Conservation (phyloP, 30 jellyfish, hydroid and myxozoan genomes). For the Rhopilema esculentum region DNA sequence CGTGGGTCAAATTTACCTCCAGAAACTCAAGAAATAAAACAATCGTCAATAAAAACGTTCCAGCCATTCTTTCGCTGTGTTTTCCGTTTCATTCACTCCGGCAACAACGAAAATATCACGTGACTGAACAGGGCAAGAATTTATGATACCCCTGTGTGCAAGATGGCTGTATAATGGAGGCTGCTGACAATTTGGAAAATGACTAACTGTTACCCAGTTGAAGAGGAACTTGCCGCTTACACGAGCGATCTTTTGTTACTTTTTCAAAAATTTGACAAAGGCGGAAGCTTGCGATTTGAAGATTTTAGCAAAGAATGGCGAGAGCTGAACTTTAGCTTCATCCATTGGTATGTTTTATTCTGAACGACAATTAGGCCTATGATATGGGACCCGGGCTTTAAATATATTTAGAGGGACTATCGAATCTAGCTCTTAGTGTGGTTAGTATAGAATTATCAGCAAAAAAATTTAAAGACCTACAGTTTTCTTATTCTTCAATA, state of each 20-base stretch:
- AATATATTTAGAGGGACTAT: no score
- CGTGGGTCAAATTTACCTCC: background rate
- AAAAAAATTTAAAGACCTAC: no score
- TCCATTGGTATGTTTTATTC: conserved; percentile 37
- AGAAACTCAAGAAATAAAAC: background rate
- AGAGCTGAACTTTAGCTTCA: conserved; percentile 47
- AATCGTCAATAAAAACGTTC: background rate
- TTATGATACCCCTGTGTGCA: background rate
- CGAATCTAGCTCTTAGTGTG: no score
- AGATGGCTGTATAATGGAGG: background rate
- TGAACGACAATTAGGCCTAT: no score
- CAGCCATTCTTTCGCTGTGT: background rate
- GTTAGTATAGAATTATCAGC: no score
- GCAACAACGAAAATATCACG: background rate
- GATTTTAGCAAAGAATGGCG: conserved; percentile 56
- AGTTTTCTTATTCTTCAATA: no score
- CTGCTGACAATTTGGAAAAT: background rate
- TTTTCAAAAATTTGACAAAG: conserved; percentile 38
- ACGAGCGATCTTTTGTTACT: conserved; percentile 41
- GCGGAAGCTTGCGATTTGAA: conserved; percentile 59
- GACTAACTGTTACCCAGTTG: conserved; percentile 36
- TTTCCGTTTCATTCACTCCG: background rate
- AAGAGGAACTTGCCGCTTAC: conserved; percentile 36
- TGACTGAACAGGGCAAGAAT: background rate
- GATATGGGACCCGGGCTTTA: no score